A percentile compares a stretch with the other conserved stretches of the same genome.
Conservation (phyloP, 2,888 invertebrate genomes). For the Leptinotarsa rubiginosa region DNA sequence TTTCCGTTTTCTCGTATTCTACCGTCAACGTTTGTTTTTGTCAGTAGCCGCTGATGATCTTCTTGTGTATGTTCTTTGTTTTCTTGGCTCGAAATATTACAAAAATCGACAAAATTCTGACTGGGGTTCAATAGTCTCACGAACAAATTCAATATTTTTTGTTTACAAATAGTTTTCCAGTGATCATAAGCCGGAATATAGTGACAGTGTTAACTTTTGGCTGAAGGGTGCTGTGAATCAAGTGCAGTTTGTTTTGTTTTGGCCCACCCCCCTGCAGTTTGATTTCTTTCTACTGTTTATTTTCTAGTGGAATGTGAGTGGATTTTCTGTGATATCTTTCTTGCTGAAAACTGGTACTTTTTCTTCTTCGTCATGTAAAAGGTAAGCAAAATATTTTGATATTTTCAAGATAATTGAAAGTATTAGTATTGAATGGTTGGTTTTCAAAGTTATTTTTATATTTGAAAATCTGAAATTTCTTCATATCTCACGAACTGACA, state of each 20-base stretch:
- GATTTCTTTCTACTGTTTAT: conserved; percentile 32
- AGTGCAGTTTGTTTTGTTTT: conserved; percentile 49
- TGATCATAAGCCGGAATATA: conserved; percentile 45
- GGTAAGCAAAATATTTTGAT: conserved; percentile 2
- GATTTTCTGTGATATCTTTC: conserved; percentile 9
- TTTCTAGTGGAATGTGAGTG: conserved; percentile 23
- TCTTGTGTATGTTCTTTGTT: conserved; percentile 56
- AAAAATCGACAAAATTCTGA: conserved; percentile 44
- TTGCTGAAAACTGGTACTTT: conserved; percentile 9
- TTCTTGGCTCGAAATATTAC: conserved; percentile 52
- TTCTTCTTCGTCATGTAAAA: conserved; percentile 19
- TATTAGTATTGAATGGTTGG: neutral
- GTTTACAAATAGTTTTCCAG: conserved; percentile 43
- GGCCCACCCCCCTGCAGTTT: conserved; percentile 49
- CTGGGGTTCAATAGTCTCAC: conserved; percentile 23
- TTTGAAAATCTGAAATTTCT: too few species aligned
- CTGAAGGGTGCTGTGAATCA: conserved; percentile 45
- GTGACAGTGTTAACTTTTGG: conserved; percentile 43
- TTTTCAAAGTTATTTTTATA: neutral
- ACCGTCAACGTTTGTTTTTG: conserved; percentile 22
- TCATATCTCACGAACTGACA: too few species aligned
- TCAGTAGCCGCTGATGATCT: conserved; percentile 10
- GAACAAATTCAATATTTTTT: conserved; percentile 31
- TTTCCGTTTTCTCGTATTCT: conserved; percentile 19
- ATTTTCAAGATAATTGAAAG: neutral